Base-by-base conservation (phyloP, 2,888 invertebrate genomes). In the Megaustenia siamemsis region DNA sequence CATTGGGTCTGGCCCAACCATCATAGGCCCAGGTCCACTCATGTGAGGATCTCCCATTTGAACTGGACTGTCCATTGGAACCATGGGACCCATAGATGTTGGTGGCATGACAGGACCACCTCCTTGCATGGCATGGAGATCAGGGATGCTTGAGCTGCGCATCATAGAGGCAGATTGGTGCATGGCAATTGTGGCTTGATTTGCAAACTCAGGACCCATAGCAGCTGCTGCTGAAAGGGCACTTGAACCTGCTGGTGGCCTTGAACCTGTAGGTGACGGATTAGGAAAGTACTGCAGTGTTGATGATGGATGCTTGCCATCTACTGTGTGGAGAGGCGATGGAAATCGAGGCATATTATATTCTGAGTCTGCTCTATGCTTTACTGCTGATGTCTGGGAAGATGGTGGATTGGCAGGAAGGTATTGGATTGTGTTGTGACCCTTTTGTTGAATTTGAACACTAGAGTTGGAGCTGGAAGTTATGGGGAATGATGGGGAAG, bases 361-460 rank as follows among this genome's bases (percentile, higher is more conserved):
- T 66, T 91, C 92, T 6, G 68, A 28, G 18, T 66, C 82, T 8
- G 66, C 63, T 38, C 49, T 63, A 12, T 43, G 63, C n/a, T 63
- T 68, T 24, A 68, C 60, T 78, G 82, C 43, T 76, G 83, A 43
- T 45, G 90, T 88, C 86, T 92, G 90, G 82, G 94, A 92, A 79
- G 93, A 96, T 93, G 97, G 97, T n/a, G 98, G 97, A 94, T 98
- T 96, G 80, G 98, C 97, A 38, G 99, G 99, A 94, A 98, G 96
- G 95, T 99, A 99, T 95, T 99, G 98, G 93, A 99, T 99, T 60
- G 99, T 99, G 94, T 99, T 99, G 0, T 99, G 98, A 21, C 98
- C 98, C 94, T 97, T 98, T 18, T 98, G 97, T 94, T 98, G 98
- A 43, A 99, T 98, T 94, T 97, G 97, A 82, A 95, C 94, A 94